These are phyloP conservation scores for Oryzias sinensis DNA, from an alignment of 2,797 vertebrate species.

Conservation along the genomic window DNA sequence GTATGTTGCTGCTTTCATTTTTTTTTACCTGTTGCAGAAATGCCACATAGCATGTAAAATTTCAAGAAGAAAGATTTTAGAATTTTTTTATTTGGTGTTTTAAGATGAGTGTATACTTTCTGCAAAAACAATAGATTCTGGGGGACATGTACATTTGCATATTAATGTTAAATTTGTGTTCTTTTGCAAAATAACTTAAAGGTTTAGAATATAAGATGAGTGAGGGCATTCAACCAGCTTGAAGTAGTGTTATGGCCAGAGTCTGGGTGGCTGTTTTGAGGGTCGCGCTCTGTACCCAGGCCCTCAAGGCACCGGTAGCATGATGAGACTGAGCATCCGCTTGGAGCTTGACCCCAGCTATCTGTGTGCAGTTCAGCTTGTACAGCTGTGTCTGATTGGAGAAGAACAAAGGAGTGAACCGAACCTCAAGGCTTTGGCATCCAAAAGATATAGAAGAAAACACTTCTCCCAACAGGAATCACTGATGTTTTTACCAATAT, in stretches of 20 bases:
- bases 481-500: conserved; percentile 13
- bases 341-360: conserved; percentile 73
- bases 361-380: conserved; percentile 70
- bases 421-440: conserved; percentile 60
- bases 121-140: no score
- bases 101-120: no score
- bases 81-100: no score
- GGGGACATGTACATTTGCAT: no score
- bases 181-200: no score
- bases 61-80: no score
- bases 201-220: conserved; percentile 24
- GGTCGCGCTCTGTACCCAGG: conserved; percentile 66
- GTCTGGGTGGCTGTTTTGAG: conserved; percentile 72
- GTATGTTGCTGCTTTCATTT: not conserved
- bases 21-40: no score
- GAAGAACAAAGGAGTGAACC: conserved; percentile 62
- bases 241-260: conserved; percentile 64
- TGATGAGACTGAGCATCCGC: conserved; percentile 70
- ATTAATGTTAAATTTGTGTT: no score
- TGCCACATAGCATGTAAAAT: no score
- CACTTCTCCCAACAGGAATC: conserved; percentile 25
- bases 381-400: conserved; percentile 79
- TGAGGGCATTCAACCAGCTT: conserved; percentile 25
- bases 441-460: conserved; percentile 45
- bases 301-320: conserved; percentile 77